Evolutionary conservation across 1,140 invertebrate species (phyloP).

Genomic region (Gonioctena quinquepunctata): DNA sequence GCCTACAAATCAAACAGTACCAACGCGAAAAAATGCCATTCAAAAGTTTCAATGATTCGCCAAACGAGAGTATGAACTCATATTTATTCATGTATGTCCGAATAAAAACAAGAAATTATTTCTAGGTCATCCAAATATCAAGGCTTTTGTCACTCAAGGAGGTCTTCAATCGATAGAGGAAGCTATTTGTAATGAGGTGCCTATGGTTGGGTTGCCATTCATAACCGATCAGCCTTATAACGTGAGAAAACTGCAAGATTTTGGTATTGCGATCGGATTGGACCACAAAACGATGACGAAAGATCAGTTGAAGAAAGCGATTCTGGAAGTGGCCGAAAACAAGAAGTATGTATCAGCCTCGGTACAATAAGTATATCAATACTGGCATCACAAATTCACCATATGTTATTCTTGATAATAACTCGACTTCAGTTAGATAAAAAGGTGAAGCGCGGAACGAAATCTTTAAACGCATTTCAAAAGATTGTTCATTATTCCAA

Average conservation of each 20-base stretch:
- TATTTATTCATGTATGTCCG: slow-evolving; percentile 24
- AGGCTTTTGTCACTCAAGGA: slow-evolving; percentile 66
- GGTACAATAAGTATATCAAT: no score
- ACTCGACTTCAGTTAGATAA: no score
- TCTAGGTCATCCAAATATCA: slow-evolving; percentile 59
- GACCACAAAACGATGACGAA: slow-evolving; percentile 42
- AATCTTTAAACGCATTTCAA: no score
- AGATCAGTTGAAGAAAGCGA: slow-evolving; percentile 40
- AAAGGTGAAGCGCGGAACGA: no score
- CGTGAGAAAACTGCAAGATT: slow-evolving; percentile 37
- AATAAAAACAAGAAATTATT: no score
- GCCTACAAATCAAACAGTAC: no score
- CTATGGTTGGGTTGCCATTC: slow-evolving; percentile 59
- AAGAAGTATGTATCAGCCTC: slow-evolving; percentile 10
- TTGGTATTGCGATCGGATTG: slow-evolving; percentile 46
- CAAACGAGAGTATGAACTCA: no score
- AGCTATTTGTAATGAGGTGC: slow-evolving; percentile 61
- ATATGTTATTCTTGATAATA: no score
- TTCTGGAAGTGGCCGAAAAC: slow-evolving; percentile 31
- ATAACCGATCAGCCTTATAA: slow-evolving; percentile 48
- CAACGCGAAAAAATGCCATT: no score
- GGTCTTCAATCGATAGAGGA: slow-evolving; percentile 65
- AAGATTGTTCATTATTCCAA: no score
- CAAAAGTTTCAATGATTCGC: neutral
- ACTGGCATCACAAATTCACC: no score